Evolutionary conservation across 2,888 invertebrate genomes (phyloP).

Genomic region (Lapara coniferarum): DNA sequence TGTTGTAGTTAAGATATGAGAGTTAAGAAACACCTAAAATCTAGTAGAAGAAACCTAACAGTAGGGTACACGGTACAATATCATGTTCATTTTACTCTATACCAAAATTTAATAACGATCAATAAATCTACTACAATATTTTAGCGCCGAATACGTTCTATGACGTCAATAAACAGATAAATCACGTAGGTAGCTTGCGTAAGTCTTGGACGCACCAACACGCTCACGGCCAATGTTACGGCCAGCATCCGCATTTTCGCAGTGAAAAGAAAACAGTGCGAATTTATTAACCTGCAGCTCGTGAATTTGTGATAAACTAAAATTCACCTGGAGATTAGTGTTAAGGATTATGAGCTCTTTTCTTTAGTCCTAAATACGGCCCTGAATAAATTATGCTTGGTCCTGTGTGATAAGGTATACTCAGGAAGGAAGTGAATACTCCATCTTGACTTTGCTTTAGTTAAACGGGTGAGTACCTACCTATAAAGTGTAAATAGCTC

Average conservation of each 20-base stretch:
- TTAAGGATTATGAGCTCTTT: background rate
- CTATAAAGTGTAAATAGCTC: too few relatives aligned
- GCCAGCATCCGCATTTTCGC: conserved; percentile 28
- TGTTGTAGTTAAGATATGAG: too few relatives aligned
- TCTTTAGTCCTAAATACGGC: background rate
- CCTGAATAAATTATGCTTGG: background rate
- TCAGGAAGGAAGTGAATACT: background rate
- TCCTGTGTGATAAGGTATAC: background rate
- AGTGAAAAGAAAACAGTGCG: background rate
- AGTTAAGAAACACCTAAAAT: too few relatives aligned
- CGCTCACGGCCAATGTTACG: conserved; percentile 52
- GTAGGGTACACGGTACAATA: too few relatives aligned
- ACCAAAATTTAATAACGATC: background rate
- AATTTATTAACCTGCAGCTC: background rate
- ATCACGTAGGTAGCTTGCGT: conserved; percentile 45
- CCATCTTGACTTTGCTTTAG: background rate
- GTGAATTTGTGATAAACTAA: background rate
- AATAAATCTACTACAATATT: background rate
- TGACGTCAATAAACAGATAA: conserved; percentile 46
- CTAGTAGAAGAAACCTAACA: too few relatives aligned
- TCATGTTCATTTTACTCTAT: too few relatives aligned
- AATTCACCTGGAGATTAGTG: background rate
- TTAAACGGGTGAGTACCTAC: background rate
- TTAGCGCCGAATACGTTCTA: conserved; percentile 1
- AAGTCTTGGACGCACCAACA: conserved; percentile 34